phyloP scores from a whole-genome alignment of 1,140 invertebrate genomes.

The Drosophila trapezifrons region DNA sequence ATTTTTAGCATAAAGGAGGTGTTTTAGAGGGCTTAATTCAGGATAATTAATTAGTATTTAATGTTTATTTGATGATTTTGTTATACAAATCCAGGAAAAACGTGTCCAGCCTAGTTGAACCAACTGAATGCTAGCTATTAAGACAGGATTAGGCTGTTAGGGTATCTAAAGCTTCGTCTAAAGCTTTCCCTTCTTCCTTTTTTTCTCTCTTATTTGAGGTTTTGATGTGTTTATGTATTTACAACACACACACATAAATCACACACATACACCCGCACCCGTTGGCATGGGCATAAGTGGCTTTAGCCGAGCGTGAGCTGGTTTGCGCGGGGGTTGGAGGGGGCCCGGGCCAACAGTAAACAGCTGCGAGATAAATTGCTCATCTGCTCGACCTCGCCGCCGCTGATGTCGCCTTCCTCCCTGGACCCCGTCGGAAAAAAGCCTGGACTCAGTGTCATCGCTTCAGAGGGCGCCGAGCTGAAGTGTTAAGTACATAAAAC shows the following conservation, averaged over 20 bases:
- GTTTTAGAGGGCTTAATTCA: not conserved
- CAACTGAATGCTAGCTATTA: not conserved
- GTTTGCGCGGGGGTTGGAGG: constrained; percentile 12
- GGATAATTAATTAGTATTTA: no score
- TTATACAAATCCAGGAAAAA: no score
- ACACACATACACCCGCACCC: constrained; percentile 34
- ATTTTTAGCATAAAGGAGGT: not conserved
- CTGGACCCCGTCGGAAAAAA: not conserved
- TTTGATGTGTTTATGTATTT: constrained; percentile 79
- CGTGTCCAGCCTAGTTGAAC: no score
- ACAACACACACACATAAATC: constrained; percentile 73
- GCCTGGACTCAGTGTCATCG: constrained; percentile 55
- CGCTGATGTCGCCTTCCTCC: constrained; percentile 31
- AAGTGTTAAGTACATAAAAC: constrained; percentile 83
- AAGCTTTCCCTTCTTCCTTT: no score
- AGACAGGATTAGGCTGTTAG: not conserved
- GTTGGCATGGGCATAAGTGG: constrained; percentile 67
- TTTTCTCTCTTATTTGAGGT: constrained; percentile 56
- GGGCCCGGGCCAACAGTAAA: constrained; percentile 66
- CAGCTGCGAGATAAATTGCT: constrained; percentile 83
- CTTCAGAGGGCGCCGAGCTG: constrained; percentile 53
- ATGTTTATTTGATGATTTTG: no score
- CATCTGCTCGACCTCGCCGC: constrained; percentile 76
- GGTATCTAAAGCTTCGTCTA: constrained; percentile 1
- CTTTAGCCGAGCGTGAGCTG: constrained; percentile 71